A percentile compares a stretch with the other conserved stretches of the same genome.
Evolutionary conservation across 2,888 invertebrate species (phyloP).

Genomic region (Sarcophaga variegata): DNA sequence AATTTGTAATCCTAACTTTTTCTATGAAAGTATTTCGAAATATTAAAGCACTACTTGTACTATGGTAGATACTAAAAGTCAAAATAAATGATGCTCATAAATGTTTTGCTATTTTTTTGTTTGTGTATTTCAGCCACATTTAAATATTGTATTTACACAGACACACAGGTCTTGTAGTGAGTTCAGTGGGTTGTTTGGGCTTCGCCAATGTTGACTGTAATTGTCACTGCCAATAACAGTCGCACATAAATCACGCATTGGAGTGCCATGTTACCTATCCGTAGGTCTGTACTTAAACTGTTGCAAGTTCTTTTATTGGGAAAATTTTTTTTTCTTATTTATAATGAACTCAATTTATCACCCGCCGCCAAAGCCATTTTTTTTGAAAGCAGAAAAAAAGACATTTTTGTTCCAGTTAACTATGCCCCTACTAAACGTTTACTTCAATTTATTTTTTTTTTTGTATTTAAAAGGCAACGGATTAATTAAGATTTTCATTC

Average conservation of each 20-base stretch:
- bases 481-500: too few relatives aligned
- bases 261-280: background rate
- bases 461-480: too few relatives aligned
- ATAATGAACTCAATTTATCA: background rate
- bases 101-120: background rate
- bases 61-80: background rate
- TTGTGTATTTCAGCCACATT: slow-evolving; percentile 9
- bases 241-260: slow-evolving; percentile 53
- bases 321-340: slow-evolving; percentile 10
- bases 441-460: too few relatives aligned
- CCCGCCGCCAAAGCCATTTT: too few relatives aligned
- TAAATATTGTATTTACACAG: slow-evolving; percentile 1
- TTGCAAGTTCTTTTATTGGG: slow-evolving; percentile 12
- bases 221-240: slow-evolving; percentile 27
- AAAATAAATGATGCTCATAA: slow-evolving; percentile 49
- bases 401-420: too few relatives aligned
- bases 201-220: background rate
- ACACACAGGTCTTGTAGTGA: background rate
- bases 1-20: background rate
- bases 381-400: too few relatives aligned
- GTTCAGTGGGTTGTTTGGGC: slow-evolving; percentile 17
- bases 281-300: slow-evolving; percentile 18
- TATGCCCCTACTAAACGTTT: too few relatives aligned
- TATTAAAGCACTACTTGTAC: background rate
- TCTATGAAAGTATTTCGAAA: background rate